Evolutionary conservation across 1,140 invertebrate species (phyloP), one percentile per base, ranked within the genome.

Genomic region (Drosophila bocqueti): DNA sequence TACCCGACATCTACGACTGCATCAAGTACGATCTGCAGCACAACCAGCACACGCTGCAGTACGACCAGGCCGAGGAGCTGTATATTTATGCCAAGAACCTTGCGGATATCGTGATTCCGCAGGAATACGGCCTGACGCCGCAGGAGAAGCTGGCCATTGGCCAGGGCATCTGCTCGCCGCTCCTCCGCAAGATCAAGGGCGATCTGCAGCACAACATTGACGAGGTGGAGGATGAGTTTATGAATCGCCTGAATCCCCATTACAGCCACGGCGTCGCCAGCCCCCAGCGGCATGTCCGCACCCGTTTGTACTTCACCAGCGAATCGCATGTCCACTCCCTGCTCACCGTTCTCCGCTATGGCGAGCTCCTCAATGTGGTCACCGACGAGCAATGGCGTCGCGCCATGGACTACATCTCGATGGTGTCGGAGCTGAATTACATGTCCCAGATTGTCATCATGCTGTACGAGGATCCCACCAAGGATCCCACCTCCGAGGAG

Each of bases 11-110:
- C 77, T 99, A 99, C 92, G 99, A 99, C 94, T 99, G 99, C 92
- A 99, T 99, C 79, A 99, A 99, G 91, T 99, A 99, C 92, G 99
- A 99, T 94, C 93, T 99, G 66, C 99, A 99, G 90, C 99, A 99
- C 91, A 99, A 99, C 93, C 97, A 98, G 89, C 96, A 98, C 91
- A 98, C 97, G 1, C 92, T 99, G 80, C 97, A 99, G 93, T 99
- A 99, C 93, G 96, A 98, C 82, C 95, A 98, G 91, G 96, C 98
- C 1, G 97, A 99, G 92, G 98, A 99, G 93, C 94, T 99, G 21
- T 99, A 99, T 91, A 97, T 97, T 40, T 97, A 97, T 93, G 97
- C 98, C 0, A 99, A 99, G 93, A 98, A 98, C 91, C 93, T 99
- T 65, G 98, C 98, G 4, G 99, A 99, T 93, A 98, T 99, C 83